phyloP scores from a whole-genome alignment of 2,113 vertebrate genomes.

The Grammomys dolichurus region DNA sequence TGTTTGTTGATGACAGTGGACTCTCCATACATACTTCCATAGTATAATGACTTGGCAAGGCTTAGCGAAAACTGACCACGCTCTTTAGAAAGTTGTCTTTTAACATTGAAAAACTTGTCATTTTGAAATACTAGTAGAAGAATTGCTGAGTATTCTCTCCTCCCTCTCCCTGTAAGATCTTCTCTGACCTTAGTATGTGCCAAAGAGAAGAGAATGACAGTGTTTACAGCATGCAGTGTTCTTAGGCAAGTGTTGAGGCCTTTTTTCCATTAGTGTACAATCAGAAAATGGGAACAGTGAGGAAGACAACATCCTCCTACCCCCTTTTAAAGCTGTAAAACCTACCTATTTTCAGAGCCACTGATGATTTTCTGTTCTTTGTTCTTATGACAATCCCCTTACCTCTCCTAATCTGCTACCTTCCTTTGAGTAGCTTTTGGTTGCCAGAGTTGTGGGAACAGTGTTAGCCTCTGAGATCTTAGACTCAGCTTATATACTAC shows the following conservation, averaged over 20 bases:
- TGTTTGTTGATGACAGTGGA: background rate
- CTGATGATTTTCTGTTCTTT: background rate
- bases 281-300: background rate
- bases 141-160: background rate
- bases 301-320: background rate
- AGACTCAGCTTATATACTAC: fast-evolving
- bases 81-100: background rate
- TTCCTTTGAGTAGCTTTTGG: background rate
- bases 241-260: background rate
- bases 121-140: background rate
- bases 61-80: background rate
- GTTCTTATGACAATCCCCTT: background rate
- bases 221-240: background rate
- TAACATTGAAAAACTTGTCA: background rate
- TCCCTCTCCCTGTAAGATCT: background rate
- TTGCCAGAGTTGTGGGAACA: background rate
- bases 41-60: background rate
- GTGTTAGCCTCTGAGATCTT: background rate
- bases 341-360: background rate
- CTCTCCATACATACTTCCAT: background rate
- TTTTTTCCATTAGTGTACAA: background rate
- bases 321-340: background rate
- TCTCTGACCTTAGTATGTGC: background rate
- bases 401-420: background rate
- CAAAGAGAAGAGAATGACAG: background rate